A percentile compares a stretch with the other conserved stretches of the same genome.
phyloP scores from a whole-genome alignment of 2,888 invertebrate species.

The Chrysolina haemoptera region DNA sequence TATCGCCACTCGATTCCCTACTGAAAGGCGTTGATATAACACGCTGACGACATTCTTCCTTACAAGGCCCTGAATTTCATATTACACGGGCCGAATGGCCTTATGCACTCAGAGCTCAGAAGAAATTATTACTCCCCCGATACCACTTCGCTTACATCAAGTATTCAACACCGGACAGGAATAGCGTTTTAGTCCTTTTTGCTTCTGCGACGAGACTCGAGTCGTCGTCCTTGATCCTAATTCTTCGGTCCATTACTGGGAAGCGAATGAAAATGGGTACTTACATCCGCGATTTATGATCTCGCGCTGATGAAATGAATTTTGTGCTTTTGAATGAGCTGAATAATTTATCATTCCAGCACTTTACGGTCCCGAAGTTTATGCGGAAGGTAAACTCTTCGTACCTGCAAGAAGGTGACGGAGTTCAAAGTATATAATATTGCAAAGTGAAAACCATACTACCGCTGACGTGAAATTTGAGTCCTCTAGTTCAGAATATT shows the following conservation, averaged over 20 bases:
- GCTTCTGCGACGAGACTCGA: slow-evolving; percentile 12
- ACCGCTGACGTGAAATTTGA: too few species aligned
- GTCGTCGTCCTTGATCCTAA: slow-evolving; percentile 25
- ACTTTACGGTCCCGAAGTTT: neutral
- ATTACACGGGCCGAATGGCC: slow-evolving; percentile 45
- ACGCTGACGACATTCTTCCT: slow-evolving; percentile 44
- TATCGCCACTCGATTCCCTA: neutral
- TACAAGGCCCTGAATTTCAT: slow-evolving; percentile 47
- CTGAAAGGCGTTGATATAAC: slow-evolving; percentile 25
- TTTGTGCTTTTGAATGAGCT: slow-evolving; percentile 6
- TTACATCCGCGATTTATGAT: slow-evolving; percentile 14
- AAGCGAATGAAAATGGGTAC: slow-evolving; percentile 19
- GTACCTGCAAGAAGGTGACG: neutral
- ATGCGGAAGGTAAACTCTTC: neutral
- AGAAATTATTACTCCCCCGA: slow-evolving; percentile 54
- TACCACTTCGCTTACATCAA: slow-evolving; percentile 53
- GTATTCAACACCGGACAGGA: slow-evolving; percentile 50
- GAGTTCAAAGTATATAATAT: neutral
- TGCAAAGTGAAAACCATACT: neutral
- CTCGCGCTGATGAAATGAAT: slow-evolving; percentile 8
- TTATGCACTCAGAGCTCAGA: slow-evolving; percentile 54
- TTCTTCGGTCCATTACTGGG: slow-evolving; percentile 9
- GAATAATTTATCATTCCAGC: slow-evolving; percentile 11
- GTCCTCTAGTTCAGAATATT: too few species aligned
- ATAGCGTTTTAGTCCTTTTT: slow-evolving; percentile 21